Evolutionary conservation across 2,113 vertebrate genomes (phyloP).

Genomic region (Phylloscopus whistleri): DNA sequence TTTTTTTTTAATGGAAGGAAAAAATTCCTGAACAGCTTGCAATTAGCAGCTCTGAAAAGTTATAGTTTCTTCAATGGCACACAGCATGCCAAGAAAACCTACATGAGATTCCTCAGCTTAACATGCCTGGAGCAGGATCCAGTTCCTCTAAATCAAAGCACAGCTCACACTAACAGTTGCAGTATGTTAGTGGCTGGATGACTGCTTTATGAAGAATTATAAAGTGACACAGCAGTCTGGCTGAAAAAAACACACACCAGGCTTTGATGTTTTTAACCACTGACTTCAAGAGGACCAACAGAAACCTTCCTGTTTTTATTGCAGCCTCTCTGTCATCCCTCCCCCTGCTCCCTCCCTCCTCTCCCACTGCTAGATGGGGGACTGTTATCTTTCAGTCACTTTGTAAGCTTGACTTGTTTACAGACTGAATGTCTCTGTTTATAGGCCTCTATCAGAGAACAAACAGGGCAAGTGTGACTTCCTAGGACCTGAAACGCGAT

Average conservation of each 20-base stretch:
- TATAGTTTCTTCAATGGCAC: constrained; percentile 34
- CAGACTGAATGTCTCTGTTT: constrained; percentile 61
- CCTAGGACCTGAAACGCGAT: constrained; percentile 32
- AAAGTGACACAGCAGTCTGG: constrained; percentile 64
- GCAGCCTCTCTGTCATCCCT: constrained; percentile 52
- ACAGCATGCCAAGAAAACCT: constrained; percentile 25
- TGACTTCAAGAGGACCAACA: constrained; percentile 64
- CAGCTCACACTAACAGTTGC: constrained; percentile 44
- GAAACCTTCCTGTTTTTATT: constrained; percentile 66
- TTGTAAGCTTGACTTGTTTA: constrained; percentile 64
- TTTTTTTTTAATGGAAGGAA: constrained; percentile 4
- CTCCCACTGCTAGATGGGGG: constrained; percentile 7
- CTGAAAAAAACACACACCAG: constrained; percentile 6
- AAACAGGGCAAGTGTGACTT: constrained; percentile 59
- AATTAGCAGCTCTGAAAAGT: constrained; percentile 49
- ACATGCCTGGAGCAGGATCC: constrained; percentile 28
- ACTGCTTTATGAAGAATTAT: constrained; percentile 64
- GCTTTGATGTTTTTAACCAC: constrained; percentile 64
- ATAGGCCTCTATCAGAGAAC: constrained; percentile 56
- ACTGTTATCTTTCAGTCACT: constrained; percentile 62
- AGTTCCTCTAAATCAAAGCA: constrained; percentile 54
- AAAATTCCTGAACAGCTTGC: constrained; percentile 34
- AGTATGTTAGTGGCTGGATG: constrained; percentile 43
- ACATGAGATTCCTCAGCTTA: constrained; percentile 40
- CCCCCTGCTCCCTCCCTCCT: neutral